Conservation (phyloP, 1,140 invertebrate species). For the Meloidogyne exigua region DNA sequence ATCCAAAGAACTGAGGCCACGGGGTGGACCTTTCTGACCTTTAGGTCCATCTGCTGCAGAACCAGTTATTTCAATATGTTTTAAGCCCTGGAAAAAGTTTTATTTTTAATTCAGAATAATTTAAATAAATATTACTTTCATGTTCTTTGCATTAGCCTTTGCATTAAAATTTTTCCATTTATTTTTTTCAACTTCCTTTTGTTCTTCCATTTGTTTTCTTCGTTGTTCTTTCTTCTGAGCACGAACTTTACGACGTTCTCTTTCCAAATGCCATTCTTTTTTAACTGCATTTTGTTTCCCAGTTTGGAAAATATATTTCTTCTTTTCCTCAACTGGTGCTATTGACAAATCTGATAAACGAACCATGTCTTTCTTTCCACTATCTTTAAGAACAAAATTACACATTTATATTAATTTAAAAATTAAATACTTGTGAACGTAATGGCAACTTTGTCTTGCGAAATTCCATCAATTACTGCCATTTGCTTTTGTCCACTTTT, state of each 20-base stretch:
- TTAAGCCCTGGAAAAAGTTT: conserved; percentile 41
- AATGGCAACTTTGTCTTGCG: conserved; percentile 51
- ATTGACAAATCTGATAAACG: conserved; percentile 35
- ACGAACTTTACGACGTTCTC: conserved; percentile 45
- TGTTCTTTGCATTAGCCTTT: conserved; percentile 41
- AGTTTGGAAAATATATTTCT: conserved; percentile 48
- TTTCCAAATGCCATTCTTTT: conserved; percentile 51
- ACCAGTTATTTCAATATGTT: conserved; percentile 38
- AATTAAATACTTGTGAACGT: conserved; percentile 41
- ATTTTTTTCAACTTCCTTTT: conserved; percentile 50
- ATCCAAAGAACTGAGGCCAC: neutral
- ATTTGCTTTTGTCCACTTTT: conserved; percentile 50
- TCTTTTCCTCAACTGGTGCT: conserved; percentile 47
- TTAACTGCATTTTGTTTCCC: conserved; percentile 33
- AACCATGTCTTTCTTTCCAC: conserved; percentile 48
- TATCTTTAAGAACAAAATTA: conserved; percentile 27
- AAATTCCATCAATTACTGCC: conserved; percentile 52
- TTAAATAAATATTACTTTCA: conserved; percentile 36
- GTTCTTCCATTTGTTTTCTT: conserved; percentile 41
- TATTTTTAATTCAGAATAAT: conserved; percentile 6
- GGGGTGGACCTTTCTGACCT: conserved; percentile 2
- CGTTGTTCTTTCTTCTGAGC: conserved; percentile 50
- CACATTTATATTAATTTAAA: conserved; percentile 7
- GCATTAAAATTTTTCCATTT: conserved; percentile 50
- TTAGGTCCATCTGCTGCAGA: conserved; percentile 45